phyloP scores from a whole-genome alignment of 2,113 vertebrate genomes.

The Ciconia maguari region DNA sequence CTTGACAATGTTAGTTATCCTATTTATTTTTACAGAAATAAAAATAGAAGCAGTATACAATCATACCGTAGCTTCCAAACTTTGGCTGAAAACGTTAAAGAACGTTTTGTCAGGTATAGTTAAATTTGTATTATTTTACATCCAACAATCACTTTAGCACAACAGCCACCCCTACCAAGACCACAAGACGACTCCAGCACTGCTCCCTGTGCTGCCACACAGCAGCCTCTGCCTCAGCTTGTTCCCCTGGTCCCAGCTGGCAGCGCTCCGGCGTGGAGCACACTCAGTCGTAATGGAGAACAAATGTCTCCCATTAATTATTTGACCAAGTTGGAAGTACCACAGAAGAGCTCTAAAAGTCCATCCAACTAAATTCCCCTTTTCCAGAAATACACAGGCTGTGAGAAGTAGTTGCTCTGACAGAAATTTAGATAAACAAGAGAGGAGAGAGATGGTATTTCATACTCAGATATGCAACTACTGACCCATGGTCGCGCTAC shows the following conservation, averaged over 20 bases:
- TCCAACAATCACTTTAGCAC: neutral
- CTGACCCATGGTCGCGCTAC: neutral
- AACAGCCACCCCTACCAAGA: neutral
- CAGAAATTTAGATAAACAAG: neutral
- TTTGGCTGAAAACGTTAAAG: neutral
- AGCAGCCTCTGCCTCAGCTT: neutral
- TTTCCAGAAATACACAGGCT: neutral
- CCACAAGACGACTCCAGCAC: neutral
- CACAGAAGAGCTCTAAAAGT: neutral
- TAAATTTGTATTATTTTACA: neutral
- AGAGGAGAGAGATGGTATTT: neutral
- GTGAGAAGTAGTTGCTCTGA: neutral
- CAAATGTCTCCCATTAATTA: neutral
- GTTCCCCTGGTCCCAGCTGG: neutral
- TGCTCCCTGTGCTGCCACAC: neutral
- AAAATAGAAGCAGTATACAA: neutral
- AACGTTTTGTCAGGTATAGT: neutral
- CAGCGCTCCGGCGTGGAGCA: neutral
- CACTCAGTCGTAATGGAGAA: neutral
- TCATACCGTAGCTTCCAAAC: neutral
- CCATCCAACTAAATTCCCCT: neutral
- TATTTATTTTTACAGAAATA: neutral
- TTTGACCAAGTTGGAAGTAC: neutral
- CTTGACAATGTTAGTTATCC: neutral
- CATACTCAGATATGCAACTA: neutral